A percentile compares a stretch with the other conserved stretches of the same genome.
Conservation (phyloP, 2,113 vertebrate genomes). For the Nanorana parkeri region DNA sequence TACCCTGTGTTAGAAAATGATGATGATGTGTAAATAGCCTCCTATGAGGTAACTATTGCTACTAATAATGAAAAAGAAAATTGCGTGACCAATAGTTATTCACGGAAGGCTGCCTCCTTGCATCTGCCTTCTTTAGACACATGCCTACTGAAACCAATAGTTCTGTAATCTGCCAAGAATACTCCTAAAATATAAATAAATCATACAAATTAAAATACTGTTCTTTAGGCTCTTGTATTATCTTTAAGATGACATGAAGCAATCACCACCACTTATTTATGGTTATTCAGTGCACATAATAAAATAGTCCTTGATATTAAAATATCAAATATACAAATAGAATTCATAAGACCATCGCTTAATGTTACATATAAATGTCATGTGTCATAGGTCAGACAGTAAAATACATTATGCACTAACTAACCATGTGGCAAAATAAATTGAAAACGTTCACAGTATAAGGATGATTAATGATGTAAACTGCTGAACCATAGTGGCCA, state of each 20-base stretch:
- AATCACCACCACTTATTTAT: neutral
- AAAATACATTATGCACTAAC: conserved; percentile 31
- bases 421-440: conserved; percentile 49
- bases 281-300: neutral
- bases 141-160: too few species aligned
- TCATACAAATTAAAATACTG: too few species aligned
- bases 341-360: conserved; percentile 2
- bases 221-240: too few species aligned
- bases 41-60: too few species aligned
- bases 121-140: too few species aligned
- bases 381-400: conserved; percentile 41
- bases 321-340: conserved; percentile 11
- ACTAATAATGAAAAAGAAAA: too few species aligned
- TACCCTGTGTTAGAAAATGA: too few species aligned
- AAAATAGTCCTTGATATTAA: neutral
- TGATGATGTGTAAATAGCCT: too few species aligned
- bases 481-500: conserved; percentile 38
- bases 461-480: conserved; percentile 54
- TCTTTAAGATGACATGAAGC: neutral
- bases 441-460: conserved; percentile 43
- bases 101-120: too few species aligned
- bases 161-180: too few species aligned
- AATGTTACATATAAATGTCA: conserved; percentile 52
- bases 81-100: too few species aligned
- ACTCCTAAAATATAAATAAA: too few species aligned